Conservation (phyloP, 2,797 vertebrate species). For the Avahi laniger region DNA sequence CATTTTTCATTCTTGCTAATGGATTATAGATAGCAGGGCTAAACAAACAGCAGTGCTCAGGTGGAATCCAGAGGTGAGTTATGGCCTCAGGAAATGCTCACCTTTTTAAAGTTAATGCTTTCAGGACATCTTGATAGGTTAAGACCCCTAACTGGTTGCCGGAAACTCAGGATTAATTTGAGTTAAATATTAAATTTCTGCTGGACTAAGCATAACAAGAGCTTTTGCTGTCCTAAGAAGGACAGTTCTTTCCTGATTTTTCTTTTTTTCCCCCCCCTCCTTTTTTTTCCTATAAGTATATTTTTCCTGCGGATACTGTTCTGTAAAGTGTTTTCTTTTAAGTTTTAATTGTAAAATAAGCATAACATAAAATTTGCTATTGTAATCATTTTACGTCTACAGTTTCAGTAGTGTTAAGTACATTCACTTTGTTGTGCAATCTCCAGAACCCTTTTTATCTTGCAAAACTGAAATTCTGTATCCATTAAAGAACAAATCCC, state of each 20-base stretch:
- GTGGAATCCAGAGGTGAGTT: background rate
- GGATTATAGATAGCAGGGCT: background rate
- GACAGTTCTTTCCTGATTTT: background rate
- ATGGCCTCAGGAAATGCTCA: background rate
- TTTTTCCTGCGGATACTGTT: background rate
- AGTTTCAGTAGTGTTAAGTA: no score
- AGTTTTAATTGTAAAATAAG: background rate
- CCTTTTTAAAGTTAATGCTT: background rate
- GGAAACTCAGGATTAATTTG: background rate
- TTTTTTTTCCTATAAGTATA: background rate
- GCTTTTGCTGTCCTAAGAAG: background rate
- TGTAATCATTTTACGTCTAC: no score
- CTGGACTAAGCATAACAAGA: background rate
- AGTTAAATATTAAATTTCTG: background rate
- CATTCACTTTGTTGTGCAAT: no score
- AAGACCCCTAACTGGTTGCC: background rate
- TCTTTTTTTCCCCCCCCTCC: background rate
- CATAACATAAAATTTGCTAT: background rate
- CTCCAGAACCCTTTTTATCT: background rate
- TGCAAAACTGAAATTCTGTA: background rate
- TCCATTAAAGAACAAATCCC: no score
- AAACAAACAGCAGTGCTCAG: background rate
- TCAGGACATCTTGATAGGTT: background rate
- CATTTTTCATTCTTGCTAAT: slow-evolving; percentile 8
- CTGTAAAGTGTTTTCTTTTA: background rate